These are phyloP conservation scores for Corbicula japonica DNA, from an alignment of 2,888 invertebrate genomes.

Conservation along the genomic window DNA sequence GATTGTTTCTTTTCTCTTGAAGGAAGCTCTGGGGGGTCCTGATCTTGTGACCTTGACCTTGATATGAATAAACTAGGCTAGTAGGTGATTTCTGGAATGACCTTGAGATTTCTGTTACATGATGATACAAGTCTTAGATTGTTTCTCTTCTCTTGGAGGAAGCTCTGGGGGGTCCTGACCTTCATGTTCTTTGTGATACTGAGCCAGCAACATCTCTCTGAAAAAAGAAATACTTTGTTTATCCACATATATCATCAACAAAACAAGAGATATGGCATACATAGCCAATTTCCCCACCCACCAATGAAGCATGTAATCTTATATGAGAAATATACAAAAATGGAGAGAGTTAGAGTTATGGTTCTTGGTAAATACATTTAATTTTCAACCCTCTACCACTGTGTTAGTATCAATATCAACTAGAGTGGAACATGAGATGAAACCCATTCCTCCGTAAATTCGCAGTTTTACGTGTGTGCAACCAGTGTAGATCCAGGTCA, in stretches of 20 bases:
- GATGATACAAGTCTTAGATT: constrained; percentile 40
- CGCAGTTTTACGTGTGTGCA: no score
- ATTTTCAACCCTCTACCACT: not conserved
- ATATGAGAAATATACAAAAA: not conserved
- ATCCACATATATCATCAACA: not conserved
- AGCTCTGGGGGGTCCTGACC: constrained; percentile 14
- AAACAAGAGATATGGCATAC: no score
- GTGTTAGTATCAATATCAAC: not conserved
- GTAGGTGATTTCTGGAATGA: no score
- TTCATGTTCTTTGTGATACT: constrained; percentile 31
- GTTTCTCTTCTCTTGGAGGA: constrained; percentile 18
- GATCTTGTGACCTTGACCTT: no score
- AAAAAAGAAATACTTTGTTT: constrained; percentile 4
- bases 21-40: constrained; percentile 22
- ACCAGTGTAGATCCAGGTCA: no score
- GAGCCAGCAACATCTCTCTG: constrained; percentile 34
- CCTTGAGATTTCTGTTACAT: no score
- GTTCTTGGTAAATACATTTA: not conserved
- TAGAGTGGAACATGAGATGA: no score
- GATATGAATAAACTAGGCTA: no score
- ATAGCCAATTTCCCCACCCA: no score
- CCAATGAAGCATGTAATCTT: no score
- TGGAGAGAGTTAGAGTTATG: not conserved
- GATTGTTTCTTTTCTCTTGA: constrained; percentile 18
- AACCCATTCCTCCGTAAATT: no score